A percentile compares a stretch with the other conserved stretches of the same genome.
Conservation (phyloP, 1,140 invertebrate species). For the Drosophila ogumai region DNA sequence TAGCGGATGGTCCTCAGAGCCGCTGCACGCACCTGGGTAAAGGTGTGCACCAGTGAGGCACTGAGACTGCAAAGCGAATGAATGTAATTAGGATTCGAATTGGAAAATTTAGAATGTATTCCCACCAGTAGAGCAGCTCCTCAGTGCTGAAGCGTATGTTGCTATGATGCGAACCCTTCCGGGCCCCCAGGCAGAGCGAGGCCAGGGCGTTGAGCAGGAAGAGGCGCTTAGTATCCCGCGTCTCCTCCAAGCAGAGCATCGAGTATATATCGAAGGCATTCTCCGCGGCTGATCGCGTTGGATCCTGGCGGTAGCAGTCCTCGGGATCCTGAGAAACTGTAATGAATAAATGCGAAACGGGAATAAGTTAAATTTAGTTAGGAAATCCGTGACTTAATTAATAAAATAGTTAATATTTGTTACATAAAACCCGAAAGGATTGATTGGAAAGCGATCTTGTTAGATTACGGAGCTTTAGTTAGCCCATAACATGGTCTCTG, state of each 20-base stretch:
- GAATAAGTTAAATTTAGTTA: background rate
- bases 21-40: constrained; percentile 94
- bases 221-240: constrained; percentile 77
- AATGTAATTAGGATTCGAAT: background rate
- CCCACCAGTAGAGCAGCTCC: constrained; percentile 94
- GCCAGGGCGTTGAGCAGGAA: constrained; percentile 80
- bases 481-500: background rate
- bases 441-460: constrained; percentile 11
- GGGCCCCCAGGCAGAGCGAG: constrained; percentile 83
- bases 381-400: background rate
- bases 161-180: constrained; percentile 61
- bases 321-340: constrained; percentile 79
- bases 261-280: constrained; percentile 82
- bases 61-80: constrained; percentile 88
- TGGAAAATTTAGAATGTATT: background rate
- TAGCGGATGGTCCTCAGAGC: constrained; percentile 94
- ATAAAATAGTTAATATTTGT: background rate
- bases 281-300: constrained; percentile 71
- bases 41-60: constrained; percentile 92
- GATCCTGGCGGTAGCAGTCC: constrained; percentile 79
- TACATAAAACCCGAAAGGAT: background rate
- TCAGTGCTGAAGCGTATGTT: constrained; percentile 90
- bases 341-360: background rate
- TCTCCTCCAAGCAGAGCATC: constrained; percentile 72
- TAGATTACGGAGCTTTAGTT: constrained; percentile 11